Base-by-base conservation (phyloP, 1,140 invertebrate genomes). In the Achroia grisella region DNA sequence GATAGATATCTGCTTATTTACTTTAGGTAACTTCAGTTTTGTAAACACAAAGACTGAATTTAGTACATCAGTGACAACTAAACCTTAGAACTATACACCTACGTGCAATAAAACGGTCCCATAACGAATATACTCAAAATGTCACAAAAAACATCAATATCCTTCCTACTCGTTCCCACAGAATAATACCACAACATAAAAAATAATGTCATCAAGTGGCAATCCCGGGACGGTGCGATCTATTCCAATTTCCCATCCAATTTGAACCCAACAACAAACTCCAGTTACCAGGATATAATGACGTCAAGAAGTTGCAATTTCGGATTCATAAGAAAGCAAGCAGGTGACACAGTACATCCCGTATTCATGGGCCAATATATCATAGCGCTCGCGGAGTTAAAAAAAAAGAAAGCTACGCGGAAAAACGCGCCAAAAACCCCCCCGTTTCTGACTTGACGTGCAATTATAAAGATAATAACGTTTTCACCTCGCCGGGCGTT, bases 391-490 rank as follows among this genome's bases (percentile, higher is more conserved):
- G 34, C 40, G 39, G 28, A 46, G 44, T 55, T 42, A 56, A 59
- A 57, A 63, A 67, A 50, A 57, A 44, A 46, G 45, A 48, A 52
- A 51, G 40, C 64, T 64, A 66, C 55, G 57, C 50, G 53, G 64
- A 44, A 44, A 54, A 57, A 55, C 43, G 42, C 48, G 46, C 50
- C 47, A 39, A 52, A 60, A 60, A 62, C 57, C 51, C 54, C 67
- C 60, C 47, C 73, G 17, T 23, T 23, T 23, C 17, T 23, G 17
- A 23, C 17, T 74, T 80, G 78, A 82, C 74, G 66, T 80, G 74
- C 78, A 82, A 82, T 82, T 82, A 82, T 77, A 82, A 78, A 82
- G 74, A 78, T 82, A 80, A 82, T 82, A 82, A 82, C 71, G 70
- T 72, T 81, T 79, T 78, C 76, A 73, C 65, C 62, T 70, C 68